These are phyloP conservation scores for Cryptotis parvus DNA, from an alignment of 2,113 vertebrate species.

Conservation along the genomic window DNA sequence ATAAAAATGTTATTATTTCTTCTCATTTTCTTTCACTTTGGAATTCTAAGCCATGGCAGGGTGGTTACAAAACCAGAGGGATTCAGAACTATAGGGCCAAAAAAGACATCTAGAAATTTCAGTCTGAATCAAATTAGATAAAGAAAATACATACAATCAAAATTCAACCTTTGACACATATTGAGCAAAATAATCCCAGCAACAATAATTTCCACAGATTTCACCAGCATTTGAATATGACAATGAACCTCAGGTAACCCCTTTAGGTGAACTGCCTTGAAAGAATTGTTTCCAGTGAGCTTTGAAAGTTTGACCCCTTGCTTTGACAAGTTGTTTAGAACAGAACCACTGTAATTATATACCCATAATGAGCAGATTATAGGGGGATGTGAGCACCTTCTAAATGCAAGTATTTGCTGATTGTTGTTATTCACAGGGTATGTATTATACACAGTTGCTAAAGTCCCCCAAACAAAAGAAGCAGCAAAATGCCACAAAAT, in stretches of 20 bases:
- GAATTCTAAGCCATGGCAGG: constrained; percentile 2
- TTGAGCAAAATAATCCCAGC: constrained; percentile 2
- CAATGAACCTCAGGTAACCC: constrained; percentile 38
- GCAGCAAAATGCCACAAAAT: constrained; percentile 56
- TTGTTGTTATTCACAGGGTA: constrained; percentile 36
- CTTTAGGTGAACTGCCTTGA: neutral
- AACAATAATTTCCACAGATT: constrained; percentile 24
- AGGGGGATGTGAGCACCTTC: constrained; percentile 34
- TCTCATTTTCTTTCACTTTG: neutral
- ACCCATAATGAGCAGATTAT: constrained; percentile 47
- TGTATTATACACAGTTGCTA: constrained; percentile 54
- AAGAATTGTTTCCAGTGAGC: constrained; percentile 22
- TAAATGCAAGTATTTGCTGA: constrained; percentile 38
- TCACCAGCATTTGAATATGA: constrained; percentile 10
- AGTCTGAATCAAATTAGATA: neutral
- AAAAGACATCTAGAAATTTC: neutral
- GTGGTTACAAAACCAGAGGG: neutral
- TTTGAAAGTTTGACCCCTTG: constrained; percentile 41
- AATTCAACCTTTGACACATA: neutral
- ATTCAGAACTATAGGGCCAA: neutral
- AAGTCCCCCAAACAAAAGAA: constrained; percentile 64
- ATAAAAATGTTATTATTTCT: neutral
- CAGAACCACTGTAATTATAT: constrained; percentile 58
- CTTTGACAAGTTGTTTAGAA: constrained; percentile 53
- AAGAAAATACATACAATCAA: constrained; percentile 37